Evolutionary conservation across 2,888 invertebrate species (phyloP).

Genomic region (Clusia tigrina): DNA sequence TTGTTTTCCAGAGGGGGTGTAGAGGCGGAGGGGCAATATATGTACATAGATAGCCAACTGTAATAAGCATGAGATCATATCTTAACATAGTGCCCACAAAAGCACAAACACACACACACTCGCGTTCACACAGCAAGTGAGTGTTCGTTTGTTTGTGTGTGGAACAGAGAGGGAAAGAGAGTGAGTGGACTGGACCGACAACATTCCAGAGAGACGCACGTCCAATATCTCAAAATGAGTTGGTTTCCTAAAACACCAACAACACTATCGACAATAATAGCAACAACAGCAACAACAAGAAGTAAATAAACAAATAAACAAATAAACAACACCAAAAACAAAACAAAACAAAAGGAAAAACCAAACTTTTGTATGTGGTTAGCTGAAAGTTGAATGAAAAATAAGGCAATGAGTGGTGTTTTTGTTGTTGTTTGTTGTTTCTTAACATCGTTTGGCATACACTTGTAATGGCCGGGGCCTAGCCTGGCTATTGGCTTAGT

Average conservation of each 20-base stretch:
- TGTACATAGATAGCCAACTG: too few species aligned
- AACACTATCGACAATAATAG: slow-evolving; percentile 31
- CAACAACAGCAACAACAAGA: slow-evolving; percentile 29
- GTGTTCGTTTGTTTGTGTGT: slow-evolving; percentile 20
- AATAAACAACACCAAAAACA: neutral
- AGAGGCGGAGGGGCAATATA: too few species aligned
- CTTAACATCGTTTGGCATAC: neutral
- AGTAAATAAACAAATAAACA: slow-evolving; percentile 17
- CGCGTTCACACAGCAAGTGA: neutral
- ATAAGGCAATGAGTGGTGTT: neutral
- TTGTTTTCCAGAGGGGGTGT: too few species aligned
- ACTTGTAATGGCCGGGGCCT: neutral
- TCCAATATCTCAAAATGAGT: slow-evolving; percentile 37
- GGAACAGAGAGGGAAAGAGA: slow-evolving; percentile 15
- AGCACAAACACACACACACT: neutral
- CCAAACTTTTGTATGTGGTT: neutral
- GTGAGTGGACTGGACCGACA: slow-evolving; percentile 45
- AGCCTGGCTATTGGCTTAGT: too few species aligned
- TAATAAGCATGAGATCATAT: slow-evolving; percentile 41
- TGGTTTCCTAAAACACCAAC: slow-evolving; percentile 24
- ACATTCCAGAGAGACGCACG: slow-evolving; percentile 48
- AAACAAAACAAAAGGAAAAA: neutral
- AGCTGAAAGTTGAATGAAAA: slow-evolving; percentile 10
- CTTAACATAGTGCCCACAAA: slow-evolving; percentile 30
- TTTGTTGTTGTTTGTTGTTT: neutral